These are phyloP conservation scores for Epirrhoe tristata DNA, from an alignment of 2,888 invertebrate species.

Conservation along the genomic window DNA sequence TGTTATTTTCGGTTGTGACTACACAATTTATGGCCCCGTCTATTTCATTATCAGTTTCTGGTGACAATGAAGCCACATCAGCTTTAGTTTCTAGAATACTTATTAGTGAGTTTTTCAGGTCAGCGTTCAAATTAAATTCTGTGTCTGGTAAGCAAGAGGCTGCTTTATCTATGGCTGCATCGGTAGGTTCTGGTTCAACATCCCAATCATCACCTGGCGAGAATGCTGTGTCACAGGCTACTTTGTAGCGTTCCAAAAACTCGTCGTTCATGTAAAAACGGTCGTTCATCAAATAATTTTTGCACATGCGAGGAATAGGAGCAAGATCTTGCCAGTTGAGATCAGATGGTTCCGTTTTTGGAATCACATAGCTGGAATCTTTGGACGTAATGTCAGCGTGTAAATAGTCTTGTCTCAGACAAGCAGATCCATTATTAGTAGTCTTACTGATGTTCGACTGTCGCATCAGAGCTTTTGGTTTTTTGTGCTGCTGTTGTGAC, in stretches of 20 bases:
- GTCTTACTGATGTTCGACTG: not conserved
- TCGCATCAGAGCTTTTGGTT: not conserved
- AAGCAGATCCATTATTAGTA: not conserved
- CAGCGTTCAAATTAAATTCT: not conserved
- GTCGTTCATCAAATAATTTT: not conserved
- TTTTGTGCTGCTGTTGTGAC: not conserved
- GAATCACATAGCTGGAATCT: not conserved
- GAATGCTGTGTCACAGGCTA: slow-evolving; percentile 2
- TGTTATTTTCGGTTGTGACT: slow-evolving; percentile 1
- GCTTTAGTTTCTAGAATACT: not conserved
- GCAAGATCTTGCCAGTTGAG: not conserved
- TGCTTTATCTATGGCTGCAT: not conserved
- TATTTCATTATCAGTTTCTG: not conserved
- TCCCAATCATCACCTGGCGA: slow-evolving; percentile 2
- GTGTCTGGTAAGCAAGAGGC: not conserved
- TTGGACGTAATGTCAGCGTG: not conserved
- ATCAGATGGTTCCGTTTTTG: not conserved
- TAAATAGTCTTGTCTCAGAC: not conserved
- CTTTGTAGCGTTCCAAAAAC: not conserved
- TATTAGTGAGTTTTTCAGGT: not conserved
- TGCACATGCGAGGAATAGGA: not conserved
- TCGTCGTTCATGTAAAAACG: not conserved
- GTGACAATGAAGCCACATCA: not conserved
- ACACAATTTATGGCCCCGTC: not conserved
- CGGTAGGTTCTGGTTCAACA: not conserved